Base-by-base conservation (phyloP, 2,888 invertebrate genomes). In the Coronaproctus castanopsis region DNA sequence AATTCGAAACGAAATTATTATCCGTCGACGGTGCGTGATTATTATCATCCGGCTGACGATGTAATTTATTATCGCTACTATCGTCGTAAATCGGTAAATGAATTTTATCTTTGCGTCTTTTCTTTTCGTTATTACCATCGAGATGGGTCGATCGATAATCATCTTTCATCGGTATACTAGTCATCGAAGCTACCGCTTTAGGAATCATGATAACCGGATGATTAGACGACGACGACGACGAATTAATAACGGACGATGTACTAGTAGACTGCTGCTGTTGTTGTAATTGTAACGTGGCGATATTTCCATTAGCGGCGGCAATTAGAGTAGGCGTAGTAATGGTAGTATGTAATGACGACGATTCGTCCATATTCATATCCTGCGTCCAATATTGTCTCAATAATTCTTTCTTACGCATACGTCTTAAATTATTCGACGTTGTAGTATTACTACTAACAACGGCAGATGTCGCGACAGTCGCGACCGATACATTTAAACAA, bases 321-420 rank as follows among this genome's bases (percentile, higher is more conserved):
- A 75, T 54, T 18, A 8, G n/a, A 49, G 14, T 58, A 1, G 50
- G 18, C 1, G 23, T 50, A 18, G 58, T 18, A 23, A 55, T 23
- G 21, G 48, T 36, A 22, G 55, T 52, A 23, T 52, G 52, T 19
- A 76, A 2, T 20, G 1, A 53, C 54, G 5, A 78, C 74, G 3
- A 83, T 80, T 65, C 87, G 66, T 85, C 85, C 80, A 85, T 85
- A 67, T 88, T 86, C 79, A 85, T 86, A 67, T 88, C 87, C 68
- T 86, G 86, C 18, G 85, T 85, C 76, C 87, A 87, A 68, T 86
- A 86, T 68, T 90, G 85, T 21, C 87, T 78, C 24, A 91, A 72
- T 57, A 91, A 70, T 69, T 91, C 90, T 68, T 91, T 91, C 74
- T 91, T 91, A 2, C 90, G 77, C 90, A 90, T 91, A 21, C 89